Evolutionary conservation across 2,113 vertebrate species (phyloP).

Genomic region (Ctenodactylus gundi): DNA sequence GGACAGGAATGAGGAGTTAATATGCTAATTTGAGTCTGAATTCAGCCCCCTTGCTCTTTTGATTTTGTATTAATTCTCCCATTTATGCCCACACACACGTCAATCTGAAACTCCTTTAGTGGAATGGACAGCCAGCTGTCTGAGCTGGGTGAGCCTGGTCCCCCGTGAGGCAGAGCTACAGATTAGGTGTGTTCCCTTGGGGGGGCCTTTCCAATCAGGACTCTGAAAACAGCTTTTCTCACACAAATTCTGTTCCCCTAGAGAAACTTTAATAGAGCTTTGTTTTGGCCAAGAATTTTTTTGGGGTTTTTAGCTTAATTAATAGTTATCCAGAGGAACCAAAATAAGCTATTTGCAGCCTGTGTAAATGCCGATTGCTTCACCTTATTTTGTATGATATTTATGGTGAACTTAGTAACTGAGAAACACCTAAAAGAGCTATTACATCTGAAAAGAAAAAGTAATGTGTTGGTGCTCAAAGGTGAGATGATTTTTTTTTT

Average conservation of each 20-base stretch:
- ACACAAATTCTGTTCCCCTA: constrained; percentile 37
- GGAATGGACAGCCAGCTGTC: constrained; percentile 68
- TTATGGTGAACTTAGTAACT: neutral
- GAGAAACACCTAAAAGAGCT: neutral
- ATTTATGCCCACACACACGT: constrained; percentile 35
- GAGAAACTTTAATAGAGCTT: constrained; percentile 59
- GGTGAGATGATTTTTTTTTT: too few species aligned
- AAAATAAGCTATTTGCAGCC: neutral
- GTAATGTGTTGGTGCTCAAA: neutral
- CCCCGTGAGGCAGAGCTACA: neutral
- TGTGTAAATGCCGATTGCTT: constrained; percentile 2
- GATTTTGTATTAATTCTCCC: constrained; percentile 61
- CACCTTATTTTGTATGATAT: neutral
- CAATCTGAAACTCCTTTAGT: constrained; percentile 49
- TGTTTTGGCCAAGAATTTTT: constrained; percentile 59
- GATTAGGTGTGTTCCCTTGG: constrained; percentile 60
- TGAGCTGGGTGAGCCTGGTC: constrained; percentile 14
- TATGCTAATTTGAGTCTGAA: constrained; percentile 64
- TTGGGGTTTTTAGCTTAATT: constrained; percentile 58
- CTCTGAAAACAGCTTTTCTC: constrained; percentile 61
- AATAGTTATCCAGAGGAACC: constrained; percentile 33
- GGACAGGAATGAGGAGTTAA: constrained; percentile 46
- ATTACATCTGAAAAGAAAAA: neutral
- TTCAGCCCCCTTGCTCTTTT: constrained; percentile 48
- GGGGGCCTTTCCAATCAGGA: constrained; percentile 16